These are phyloP conservation scores for Clarias platycephalus DNA, from an alignment of 2,797 vertebrate genomes.

Conservation along the genomic window DNA sequence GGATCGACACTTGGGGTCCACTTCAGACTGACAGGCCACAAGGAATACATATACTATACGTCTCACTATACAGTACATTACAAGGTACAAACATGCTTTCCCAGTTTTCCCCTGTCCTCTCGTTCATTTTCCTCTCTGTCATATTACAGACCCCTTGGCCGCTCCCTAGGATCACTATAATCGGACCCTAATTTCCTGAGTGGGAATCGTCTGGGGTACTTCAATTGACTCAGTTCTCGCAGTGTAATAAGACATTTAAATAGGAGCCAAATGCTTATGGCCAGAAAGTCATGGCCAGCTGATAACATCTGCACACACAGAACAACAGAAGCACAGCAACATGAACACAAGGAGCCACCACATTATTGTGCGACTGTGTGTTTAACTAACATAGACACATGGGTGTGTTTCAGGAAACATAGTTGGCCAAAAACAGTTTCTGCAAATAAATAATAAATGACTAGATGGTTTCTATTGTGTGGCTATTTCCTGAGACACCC, in stretches of 20 bases:
- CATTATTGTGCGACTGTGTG: slow-evolving; percentile 35
- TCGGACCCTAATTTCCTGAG: slow-evolving; percentile 62
- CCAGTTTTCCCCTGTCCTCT: background rate
- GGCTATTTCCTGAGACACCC: slow-evolving; percentile 8
- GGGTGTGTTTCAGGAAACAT: slow-evolving; percentile 21
- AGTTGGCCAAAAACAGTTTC: slow-evolving; percentile 24
- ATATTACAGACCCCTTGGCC: slow-evolving; percentile 40
- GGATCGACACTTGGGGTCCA: background rate
- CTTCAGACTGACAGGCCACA: background rate
- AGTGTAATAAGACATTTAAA: slow-evolving; percentile 58
- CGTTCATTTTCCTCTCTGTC: slow-evolving; percentile 26
- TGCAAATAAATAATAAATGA: slow-evolving; percentile 36
- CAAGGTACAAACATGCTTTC: background rate
- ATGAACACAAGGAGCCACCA: slow-evolving; percentile 35
- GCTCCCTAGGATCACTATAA: slow-evolving; percentile 59
- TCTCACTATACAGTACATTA: slow-evolving; percentile 2
- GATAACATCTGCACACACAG: slow-evolving; percentile 57
- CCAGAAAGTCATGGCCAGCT: slow-evolving; percentile 53
- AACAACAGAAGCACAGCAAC: slow-evolving; percentile 44
- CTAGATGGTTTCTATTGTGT: background rate
- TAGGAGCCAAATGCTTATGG: slow-evolving; percentile 62
- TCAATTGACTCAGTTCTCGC: slow-evolving; percentile 56
- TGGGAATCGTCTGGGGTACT: slow-evolving; percentile 55
- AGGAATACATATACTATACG: background rate
- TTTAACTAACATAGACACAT: slow-evolving; percentile 44